Evolutionary conservation across 2,888 invertebrate species (phyloP).

Genomic region (Papilio elwesi): DNA sequence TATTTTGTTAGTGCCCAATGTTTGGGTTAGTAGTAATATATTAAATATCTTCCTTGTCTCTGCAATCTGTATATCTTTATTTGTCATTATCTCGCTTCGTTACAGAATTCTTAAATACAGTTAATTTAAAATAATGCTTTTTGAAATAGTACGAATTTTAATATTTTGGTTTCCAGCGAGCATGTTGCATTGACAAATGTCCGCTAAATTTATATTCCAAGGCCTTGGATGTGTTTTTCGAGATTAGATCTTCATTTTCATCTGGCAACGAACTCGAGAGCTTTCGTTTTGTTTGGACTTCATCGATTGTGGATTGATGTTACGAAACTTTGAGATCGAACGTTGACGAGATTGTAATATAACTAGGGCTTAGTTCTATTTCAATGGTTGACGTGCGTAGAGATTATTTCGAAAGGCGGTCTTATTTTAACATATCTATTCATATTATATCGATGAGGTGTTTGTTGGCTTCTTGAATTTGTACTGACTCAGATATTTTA

Average conservation of each 20-base stretch:
- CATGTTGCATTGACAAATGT: slow-evolving; percentile 23
- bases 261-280: slow-evolving; percentile 4
- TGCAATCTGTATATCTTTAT: too few species aligned
- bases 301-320: slow-evolving; percentile 24
- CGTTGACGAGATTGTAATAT: slow-evolving; percentile 7
- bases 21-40: too few species aligned
- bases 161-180: not conserved
- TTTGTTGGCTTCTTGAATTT: slow-evolving; percentile 8
- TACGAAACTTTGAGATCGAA: slow-evolving; percentile 36
- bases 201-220: slow-evolving; percentile 20
- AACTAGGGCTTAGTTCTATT: slow-evolving; percentile 22
- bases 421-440: slow-evolving; percentile 17
- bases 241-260: slow-evolving; percentile 7
- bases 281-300: slow-evolving; percentile 22
- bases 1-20: too few species aligned
- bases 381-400: slow-evolving; percentile 11
- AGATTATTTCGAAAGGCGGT: slow-evolving; percentile 1
- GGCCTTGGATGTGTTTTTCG: slow-evolving; percentile 13
- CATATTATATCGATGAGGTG: not conserved
- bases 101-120: not conserved
- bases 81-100: too few species aligned
- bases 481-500: slow-evolving; percentile 6
- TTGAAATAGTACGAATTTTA: slow-evolving; percentile 1
- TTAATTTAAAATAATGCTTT: not conserved
- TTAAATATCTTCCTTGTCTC: too few species aligned